Evolutionary conservation across 2,113 vertebrate genomes (phyloP), one percentile per base, ranked within the genome.

Genomic region (Platysternon megacephalum): DNA sequence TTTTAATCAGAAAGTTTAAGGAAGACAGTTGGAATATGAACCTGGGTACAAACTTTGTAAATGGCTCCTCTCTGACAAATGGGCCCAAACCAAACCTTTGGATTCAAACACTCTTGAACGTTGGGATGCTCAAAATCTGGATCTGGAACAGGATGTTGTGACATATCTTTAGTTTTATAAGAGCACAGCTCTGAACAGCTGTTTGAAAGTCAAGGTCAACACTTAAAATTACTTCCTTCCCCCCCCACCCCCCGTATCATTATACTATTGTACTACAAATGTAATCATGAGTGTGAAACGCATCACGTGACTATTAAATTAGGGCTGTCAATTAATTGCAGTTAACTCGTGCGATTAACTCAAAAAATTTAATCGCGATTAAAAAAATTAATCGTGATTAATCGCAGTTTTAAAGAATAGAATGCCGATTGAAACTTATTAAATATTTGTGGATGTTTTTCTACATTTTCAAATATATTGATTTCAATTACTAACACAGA

Each of bases 211-310:
- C 96, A 97, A 97, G 94, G 93, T 95, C 97, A 97, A 84, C 89
- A 89, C 93, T 95, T 96, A 97, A 94, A 96, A 94, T 87, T 97
- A 92, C 94, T 97, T 94, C 53, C 81, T 93, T 85, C 19, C 19
- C 21, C 8, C 32, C 29, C 88, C 95, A 26, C 90, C 83, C 83
- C 49, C 13, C 49, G 5, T 83, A 95, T 95, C 96, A 95, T 97
- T 97, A 95, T 86, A 97, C 93, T 95, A 95, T 95, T 96, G 95
- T 95, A 95, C 93, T 96, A 97, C 96, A 97, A 97, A 97, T 95
- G 96, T 97, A 96, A 97, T 89, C 96, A 79, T 94, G 96, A 97
- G 65, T 92, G 87, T 97, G 94, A 97, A 94, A 97, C 29, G 85
- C 90, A 95, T 95, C 94, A 84, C 95, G 89, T 92, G 94, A 91